Conservation (phyloP, 92 coral and sea anemone species). For the Hydrozoanthus gracilis region DNA sequence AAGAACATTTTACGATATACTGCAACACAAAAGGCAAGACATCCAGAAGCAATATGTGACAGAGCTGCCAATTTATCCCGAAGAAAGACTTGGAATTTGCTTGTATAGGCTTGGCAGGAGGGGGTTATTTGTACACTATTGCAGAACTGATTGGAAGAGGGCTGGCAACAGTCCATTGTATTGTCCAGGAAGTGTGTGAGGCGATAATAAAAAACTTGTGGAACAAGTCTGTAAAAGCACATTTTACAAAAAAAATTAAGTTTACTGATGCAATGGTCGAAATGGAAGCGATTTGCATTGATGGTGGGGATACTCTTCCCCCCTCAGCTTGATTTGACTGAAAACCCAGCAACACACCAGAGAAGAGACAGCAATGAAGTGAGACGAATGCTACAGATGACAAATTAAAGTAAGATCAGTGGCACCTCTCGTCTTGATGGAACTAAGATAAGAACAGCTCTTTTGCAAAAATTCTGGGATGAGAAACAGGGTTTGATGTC, state of each 20-base stretch:
- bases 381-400: slow-evolving; percentile 17
- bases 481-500: slow-evolving; percentile 40
- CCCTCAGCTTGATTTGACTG: slow-evolving; percentile 14
- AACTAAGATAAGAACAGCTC: slow-evolving; percentile 23
- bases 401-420: slow-evolving; percentile 20
- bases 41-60: slow-evolving; percentile 42
- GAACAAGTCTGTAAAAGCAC: slow-evolving; percentile 42
- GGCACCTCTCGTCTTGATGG: slow-evolving; percentile 48
- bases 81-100: slow-evolving; percentile 59
- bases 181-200: slow-evolving; percentile 59
- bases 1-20: not conserved
- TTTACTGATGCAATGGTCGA: slow-evolving; percentile 53
- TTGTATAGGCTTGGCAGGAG: slow-evolving; percentile 57
- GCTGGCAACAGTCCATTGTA: slow-evolving; percentile 52
- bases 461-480: slow-evolving; percentile 28
- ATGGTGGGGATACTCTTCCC: slow-evolving; percentile 20
- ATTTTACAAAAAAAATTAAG: slow-evolving; percentile 47
- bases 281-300: slow-evolving; percentile 44
- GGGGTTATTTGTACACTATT: slow-evolving; percentile 54
- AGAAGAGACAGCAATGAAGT: slow-evolving; percentile 32
- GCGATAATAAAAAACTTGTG: slow-evolving; percentile 56
- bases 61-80: slow-evolving; percentile 60
- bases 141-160: slow-evolving; percentile 48
- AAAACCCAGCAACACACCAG: slow-evolving; percentile 21
- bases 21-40: slow-evolving; percentile 31